Conservation (phyloP, 2,113 vertebrate genomes). For the Andinoacara biseriatus region DNA sequence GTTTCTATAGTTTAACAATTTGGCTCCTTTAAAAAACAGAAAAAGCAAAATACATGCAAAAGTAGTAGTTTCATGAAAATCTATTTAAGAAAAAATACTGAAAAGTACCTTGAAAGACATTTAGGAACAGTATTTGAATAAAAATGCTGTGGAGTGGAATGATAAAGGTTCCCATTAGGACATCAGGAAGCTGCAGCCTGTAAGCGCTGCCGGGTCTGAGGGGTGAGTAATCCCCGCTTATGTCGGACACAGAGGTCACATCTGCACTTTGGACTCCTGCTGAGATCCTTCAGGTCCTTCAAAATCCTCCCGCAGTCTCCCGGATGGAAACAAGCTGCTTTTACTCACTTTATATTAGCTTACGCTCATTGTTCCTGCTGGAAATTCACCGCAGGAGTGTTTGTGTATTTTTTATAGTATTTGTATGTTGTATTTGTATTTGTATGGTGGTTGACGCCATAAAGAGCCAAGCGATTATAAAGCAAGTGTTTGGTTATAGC, state of each 20-base stretch:
- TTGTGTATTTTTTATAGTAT: neutral
- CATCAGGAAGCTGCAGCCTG: neutral
- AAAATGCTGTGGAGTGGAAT: neutral
- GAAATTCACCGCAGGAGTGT: accelerated
- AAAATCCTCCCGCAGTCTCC: neutral
- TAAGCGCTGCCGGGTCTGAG: neutral
- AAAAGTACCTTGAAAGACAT: neutral
- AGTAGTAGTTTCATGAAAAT: neutral
- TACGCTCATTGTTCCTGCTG: accelerated
- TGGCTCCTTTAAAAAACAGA: neutral
- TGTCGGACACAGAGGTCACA: neutral
- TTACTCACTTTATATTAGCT: neutral
- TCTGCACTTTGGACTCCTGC: neutral
- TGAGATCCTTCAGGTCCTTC: neutral
- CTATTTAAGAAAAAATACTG: neutral
- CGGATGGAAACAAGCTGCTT: accelerated
- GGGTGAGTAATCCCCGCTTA: constrained; percentile 14
- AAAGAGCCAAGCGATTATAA: accelerated
- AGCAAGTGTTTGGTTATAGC: neutral
- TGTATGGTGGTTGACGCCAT: too few species aligned
- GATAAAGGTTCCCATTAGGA: too few species aligned
- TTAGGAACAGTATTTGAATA: neutral
- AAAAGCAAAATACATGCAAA: neutral
- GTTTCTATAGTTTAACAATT: neutral
- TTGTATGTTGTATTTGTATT: too few species aligned